Evolutionary conservation across 2,888 invertebrate species (phyloP), one percentile per base, ranked within the genome.

Genomic region (Sinopyrophorus schimmeli): DNA sequence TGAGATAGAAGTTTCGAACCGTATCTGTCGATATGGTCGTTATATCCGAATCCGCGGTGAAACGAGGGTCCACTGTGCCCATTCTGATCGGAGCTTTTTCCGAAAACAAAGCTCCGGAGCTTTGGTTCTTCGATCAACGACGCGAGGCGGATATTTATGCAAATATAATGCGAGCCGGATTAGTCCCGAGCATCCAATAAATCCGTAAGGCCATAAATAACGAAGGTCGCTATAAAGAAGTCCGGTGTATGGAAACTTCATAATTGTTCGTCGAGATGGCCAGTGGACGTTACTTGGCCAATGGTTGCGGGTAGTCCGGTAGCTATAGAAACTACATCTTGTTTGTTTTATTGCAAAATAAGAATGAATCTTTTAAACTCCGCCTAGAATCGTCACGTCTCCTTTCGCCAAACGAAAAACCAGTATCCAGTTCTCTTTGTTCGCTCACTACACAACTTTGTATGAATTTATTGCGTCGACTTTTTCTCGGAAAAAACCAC

Each of bases 291-390:
- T 37, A 50, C 59, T 59, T 65, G 64, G 63, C 74, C 74, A 74
- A 74, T 74, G 71, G 67, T 67, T 65, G 61, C 58, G 70, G 71
- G 73, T 73, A 74, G 69, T 69, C 63, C 72, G 71, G 73, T 74
- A 74, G 74, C 73, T 74, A 73, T 74, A 74, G 73, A 71, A 74
- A 73, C 73, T 64, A 71, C 72, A 62, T 66, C 69, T 70, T 72
- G 63, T 65, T 63, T 61, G 62, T 63, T 59, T 62, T 64, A 72
- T 72, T 73, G 71, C 67, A 69, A 69, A 70, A 71, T 68, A 66
- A 67, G 70, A 71, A 72, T 71, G 70, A 71, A 69, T 69, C 69
- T 68, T 59, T n/a, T 40, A 64, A 65, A 63, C 70, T 65, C 66
- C 73, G 72, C 73, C 74, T 68, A 65, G 65, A 66, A 66, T 71